Evolutionary conservation across 2,113 vertebrate species (phyloP).

Genomic region (Plecotus auritus): DNA sequence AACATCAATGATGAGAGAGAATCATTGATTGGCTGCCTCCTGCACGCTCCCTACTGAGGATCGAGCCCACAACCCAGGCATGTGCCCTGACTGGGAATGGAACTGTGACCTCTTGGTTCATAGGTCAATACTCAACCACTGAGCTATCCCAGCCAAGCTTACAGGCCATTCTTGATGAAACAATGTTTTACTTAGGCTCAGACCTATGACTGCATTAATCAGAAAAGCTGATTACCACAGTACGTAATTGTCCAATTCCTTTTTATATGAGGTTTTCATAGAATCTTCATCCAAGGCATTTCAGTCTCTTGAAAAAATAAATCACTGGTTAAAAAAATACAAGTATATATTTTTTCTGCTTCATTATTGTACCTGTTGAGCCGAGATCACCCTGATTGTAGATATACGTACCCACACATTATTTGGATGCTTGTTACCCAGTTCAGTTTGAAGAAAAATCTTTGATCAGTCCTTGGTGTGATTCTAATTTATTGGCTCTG

Average conservation of each 20-base stretch:
- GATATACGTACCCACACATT: neutral
- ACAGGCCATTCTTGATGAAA: neutral
- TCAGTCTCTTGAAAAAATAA: constrained; percentile 22
- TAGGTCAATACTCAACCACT: too few relatives aligned
- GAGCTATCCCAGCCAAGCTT: neutral
- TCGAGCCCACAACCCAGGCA: too few relatives aligned
- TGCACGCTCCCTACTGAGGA: too few relatives aligned
- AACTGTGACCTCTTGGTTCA: too few relatives aligned
- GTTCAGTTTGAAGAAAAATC: neutral
- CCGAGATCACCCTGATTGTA: fast-evolving
- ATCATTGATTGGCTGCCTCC: too few relatives aligned
- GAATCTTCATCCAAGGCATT: neutral
- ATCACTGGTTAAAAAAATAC: neutral
- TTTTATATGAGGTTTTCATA: neutral
- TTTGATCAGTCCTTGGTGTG: neutral
- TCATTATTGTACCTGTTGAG: neutral
- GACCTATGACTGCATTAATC: neutral
- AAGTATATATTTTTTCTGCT: neutral
- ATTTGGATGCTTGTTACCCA: neutral
- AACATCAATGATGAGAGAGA: too few relatives aligned
- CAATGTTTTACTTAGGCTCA: neutral
- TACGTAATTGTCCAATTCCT: neutral
- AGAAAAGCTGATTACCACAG: neutral
- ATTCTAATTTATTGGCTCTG: neutral
- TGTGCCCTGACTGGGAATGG: too few relatives aligned